Percentiles rank a stretch among this genome's conserved stretches.
These are phyloP conservation scores for Penaeus monodon DNA, from an alignment of 2,888 invertebrate species.

Conservation along the genomic window DNA sequence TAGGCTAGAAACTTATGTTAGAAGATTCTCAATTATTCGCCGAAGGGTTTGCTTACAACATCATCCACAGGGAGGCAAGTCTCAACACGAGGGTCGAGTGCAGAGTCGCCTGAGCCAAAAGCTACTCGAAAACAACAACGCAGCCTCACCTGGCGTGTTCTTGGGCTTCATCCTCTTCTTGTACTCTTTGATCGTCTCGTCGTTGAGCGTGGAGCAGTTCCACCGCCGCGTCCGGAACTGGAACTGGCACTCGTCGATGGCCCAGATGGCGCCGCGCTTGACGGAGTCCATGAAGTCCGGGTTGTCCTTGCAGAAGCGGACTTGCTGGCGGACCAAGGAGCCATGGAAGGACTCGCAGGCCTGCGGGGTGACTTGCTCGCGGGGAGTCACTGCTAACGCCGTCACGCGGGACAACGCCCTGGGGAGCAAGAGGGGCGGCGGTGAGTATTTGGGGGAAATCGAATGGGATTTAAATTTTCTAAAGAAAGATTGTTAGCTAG, in stretches of 20 bases:
- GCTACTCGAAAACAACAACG: too few relatives aligned
- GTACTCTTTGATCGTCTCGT: constrained; percentile 44
- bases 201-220: constrained; percentile 66
- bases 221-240: constrained; percentile 66
- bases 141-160: constrained; percentile 39
- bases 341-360: constrained; percentile 55
- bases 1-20: too few relatives aligned
- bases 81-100: too few relatives aligned
- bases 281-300: constrained; percentile 66
- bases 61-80: too few relatives aligned
- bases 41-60: too few relatives aligned
- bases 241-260: constrained; percentile 66
- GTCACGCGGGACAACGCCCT: constrained; percentile 58
- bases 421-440: neutral
- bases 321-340: constrained; percentile 61
- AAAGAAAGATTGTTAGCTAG: too few relatives aligned
- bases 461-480: neutral
- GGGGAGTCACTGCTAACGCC: constrained; percentile 42
- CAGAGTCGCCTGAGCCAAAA: too few relatives aligned
- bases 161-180: constrained; percentile 45
- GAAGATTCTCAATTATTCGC: too few relatives aligned
- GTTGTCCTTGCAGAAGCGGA: constrained; percentile 65
- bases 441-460: neutral
- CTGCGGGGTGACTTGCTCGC: constrained; percentile 33
- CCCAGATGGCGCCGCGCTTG: constrained; percentile 64